Evolutionary conservation across 2,888 invertebrate genomes (phyloP), one percentile per base, ranked within the genome.

Genomic region (Pammene fasciana): DNA sequence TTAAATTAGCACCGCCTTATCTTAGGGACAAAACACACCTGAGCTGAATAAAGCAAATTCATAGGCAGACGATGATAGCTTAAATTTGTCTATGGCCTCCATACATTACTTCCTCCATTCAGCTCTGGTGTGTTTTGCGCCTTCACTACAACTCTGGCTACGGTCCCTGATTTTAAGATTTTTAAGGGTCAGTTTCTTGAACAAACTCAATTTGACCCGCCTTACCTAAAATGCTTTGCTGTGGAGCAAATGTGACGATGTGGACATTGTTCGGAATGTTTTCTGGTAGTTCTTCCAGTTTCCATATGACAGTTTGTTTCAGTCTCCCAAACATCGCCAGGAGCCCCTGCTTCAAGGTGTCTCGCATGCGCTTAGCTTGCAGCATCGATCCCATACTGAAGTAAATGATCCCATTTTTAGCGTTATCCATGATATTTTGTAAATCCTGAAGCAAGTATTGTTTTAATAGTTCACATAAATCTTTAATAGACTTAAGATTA

Each of bases 361-460:
- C 79, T 0, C 91, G 87, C 71, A 93, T 78, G 0, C 78, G 74
- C 14, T 80, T 84, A 59, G 88, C 87, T 52, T 81, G 84, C 10
- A 92, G 66, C 48, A 85, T 87, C 0, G 92, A 87, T 0, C 93
- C 93, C 86, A 93, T 82, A 67, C 93, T 93, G 76, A 93, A 93
- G 78, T 87, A 92, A 48, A 93, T 86, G 0, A 90, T 87, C 0
- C 93, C 93, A 60, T 92, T 62, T 67, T 85, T 84, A 0, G 93
- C 81, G 5, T 77, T 77, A 60, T 93, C 88, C 77, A 93, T 78
- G 13, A 90, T 79, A 62, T 84, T 82, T 75, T 91, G 77, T 3
- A 93, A 72, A 56, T 90, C 82, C 90, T 90, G 72, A 26, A 72
- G 66, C 5, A n/a, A n/a, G 26, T 46, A 14, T 18, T 26, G 7